These are phyloP conservation scores for Drosophila mercatorum DNA, from an alignment of 2,888 invertebrate genomes.

Conservation along the genomic window DNA sequence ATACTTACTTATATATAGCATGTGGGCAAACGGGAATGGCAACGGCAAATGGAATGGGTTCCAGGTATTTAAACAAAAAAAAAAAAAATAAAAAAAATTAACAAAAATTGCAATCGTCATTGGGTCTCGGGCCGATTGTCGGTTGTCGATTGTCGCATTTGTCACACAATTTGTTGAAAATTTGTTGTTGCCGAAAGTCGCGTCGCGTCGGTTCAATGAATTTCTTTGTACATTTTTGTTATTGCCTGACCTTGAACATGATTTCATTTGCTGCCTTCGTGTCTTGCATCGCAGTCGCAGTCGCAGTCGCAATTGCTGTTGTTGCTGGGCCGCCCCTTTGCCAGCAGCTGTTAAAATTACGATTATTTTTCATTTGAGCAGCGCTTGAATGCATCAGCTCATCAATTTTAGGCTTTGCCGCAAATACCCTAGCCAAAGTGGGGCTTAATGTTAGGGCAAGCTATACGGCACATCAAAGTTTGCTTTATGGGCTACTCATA, in stretches of 20 bases:
- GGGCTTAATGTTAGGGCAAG: background rate
- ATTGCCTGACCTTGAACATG: constrained; percentile 66
- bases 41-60: constrained; percentile 28
- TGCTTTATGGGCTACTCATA: background rate
- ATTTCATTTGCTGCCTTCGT: constrained; percentile 47
- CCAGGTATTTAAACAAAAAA: constrained; percentile 4
- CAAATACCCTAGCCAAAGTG: constrained; percentile 31
- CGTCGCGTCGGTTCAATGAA: constrained; percentile 65
- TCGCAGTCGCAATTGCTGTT: constrained; percentile 4
- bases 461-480: background rate
- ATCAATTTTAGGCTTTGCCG: constrained; percentile 16
- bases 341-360: constrained; percentile 59
- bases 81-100: background rate
- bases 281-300: constrained; percentile 2
- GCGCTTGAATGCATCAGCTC: constrained; percentile 41
- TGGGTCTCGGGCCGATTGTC: constrained; percentile 17
- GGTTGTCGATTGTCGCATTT: constrained; percentile 18
- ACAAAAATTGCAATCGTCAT: constrained; percentile 24
- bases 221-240: constrained; percentile 50
- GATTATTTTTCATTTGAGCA: constrained; percentile 60
- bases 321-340: constrained; percentile 18
- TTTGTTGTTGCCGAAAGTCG: constrained; percentile 41
- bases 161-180: constrained; percentile 41
- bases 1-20: background rate
- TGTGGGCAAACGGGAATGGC: constrained; percentile 36